These are phyloP conservation scores for Leptarthrus brevirostris DNA, from an alignment of 2,888 invertebrate species.

Conservation along the genomic window DNA sequence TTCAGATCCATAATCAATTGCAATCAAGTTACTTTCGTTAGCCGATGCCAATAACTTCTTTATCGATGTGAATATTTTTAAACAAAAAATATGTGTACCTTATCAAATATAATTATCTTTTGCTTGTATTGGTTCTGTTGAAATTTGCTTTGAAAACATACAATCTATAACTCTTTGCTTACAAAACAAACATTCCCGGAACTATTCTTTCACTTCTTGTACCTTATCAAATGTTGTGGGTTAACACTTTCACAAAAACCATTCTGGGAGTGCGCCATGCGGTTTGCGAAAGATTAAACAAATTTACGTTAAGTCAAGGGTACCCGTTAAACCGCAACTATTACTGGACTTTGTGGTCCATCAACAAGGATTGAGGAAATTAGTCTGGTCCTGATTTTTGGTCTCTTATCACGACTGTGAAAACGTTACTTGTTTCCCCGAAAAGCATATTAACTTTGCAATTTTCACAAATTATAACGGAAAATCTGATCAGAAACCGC, in stretches of 20 bases:
- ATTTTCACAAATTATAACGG: constrained; percentile 6
- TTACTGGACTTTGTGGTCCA: constrained; percentile 27
- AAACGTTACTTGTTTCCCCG: neutral
- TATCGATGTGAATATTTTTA: too few relatives aligned
- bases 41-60: too few relatives aligned
- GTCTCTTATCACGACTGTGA: constrained; percentile 23
- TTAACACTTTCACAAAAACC: constrained; percentile 14
- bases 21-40: too few relatives aligned
- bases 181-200: constrained; percentile 26
- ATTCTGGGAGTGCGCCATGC: constrained; percentile 32
- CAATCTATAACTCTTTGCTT: too few relatives aligned
- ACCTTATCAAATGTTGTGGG: neutral
- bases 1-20: too few relatives aligned
- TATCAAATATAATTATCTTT: too few relatives aligned
- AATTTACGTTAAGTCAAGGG: constrained; percentile 36
- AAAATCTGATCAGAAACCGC: constrained; percentile 35
- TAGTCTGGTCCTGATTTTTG: constrained; percentile 20
- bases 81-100: too few relatives aligned
- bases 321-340: constrained; percentile 40
- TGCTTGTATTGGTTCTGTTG: too few relatives aligned
- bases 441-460: neutral
- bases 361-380: constrained; percentile 38
- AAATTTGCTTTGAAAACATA: too few relatives aligned
- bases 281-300: constrained; percentile 23
- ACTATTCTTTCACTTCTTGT: neutral